phyloP scores from a whole-genome alignment of 2,888 invertebrate species.

The Petrophora chlorosata region DNA sequence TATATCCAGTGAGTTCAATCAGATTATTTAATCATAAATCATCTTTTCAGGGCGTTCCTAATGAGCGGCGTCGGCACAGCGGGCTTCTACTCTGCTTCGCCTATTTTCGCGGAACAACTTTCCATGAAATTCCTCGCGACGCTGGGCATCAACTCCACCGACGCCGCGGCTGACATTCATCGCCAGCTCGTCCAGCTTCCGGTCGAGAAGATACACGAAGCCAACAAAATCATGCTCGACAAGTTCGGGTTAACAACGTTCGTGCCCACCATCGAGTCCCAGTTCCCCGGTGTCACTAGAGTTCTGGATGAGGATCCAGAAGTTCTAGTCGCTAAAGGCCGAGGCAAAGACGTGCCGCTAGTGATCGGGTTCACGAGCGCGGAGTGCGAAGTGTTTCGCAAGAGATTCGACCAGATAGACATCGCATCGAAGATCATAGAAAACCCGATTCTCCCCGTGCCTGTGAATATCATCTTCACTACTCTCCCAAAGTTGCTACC shows the following conservation, averaged over 20 bases:
- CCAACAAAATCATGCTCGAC: constrained; percentile 54
- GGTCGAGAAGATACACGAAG: constrained; percentile 55
- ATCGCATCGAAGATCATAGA: constrained; percentile 46
- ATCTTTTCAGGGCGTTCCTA: constrained; percentile 60
- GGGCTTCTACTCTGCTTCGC: constrained; percentile 58
- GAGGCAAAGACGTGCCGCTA: constrained; percentile 61
- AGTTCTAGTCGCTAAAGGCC: constrained; percentile 51
- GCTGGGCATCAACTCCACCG: constrained; percentile 70
- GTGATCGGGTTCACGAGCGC: constrained; percentile 63
- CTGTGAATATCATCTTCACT: constrained; percentile 48
- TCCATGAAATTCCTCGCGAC: constrained; percentile 54
- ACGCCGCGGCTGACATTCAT: constrained; percentile 54
- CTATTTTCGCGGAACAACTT: constrained; percentile 51
- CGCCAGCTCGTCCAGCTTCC: constrained; percentile 55
- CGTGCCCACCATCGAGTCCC: constrained; percentile 63
- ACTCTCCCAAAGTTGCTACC: constrained; percentile 36
- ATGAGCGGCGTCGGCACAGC: constrained; percentile 66
- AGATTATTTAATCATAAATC: neutral
- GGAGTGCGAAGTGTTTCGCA: constrained; percentile 67
- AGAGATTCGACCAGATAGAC: constrained; percentile 53
- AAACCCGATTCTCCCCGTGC: constrained; percentile 48
- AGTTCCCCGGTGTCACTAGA: constrained; percentile 55
- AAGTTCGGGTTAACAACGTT: constrained; percentile 58
- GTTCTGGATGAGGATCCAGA: constrained; percentile 68
- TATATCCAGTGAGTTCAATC: too few relatives aligned